Base-by-base conservation (phyloP, 2,113 vertebrate species). In the Telmatochromis sp. region DNA sequence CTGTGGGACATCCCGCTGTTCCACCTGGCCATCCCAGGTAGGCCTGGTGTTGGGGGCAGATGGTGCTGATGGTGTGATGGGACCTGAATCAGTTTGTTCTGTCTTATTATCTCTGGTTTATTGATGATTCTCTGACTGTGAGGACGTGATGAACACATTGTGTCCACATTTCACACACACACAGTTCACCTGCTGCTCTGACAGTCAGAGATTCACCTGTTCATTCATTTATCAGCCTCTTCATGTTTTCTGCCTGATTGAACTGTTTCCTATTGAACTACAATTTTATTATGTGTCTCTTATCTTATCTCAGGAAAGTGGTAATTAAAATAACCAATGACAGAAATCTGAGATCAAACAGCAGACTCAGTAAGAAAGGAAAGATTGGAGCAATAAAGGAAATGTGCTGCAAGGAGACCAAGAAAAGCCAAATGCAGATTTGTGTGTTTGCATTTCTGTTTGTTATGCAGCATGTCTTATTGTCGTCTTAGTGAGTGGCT, bases 21-120 rank as follows among this genome's bases (percentile, higher is more conserved):
- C 91, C 96, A 97, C 68, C 92, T 99, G 87, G 96, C 98, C 87
- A 97, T 99, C 92, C 98, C 98, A 82, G 98, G 98, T 99, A 97
- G 50, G 87, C 60, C 60, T 80, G 31, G 40, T 47, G 40, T 73
- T 45, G 21, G 14, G 68, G 9, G 7, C 3, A 45, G 21, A 19
- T 4, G 47, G 8, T 45, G 28, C 4, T 17, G 51, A 40, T 83
- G 13, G 17, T 19, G 55, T 7, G 45, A 2, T 7, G 42, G 40
- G 40, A 28, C 23, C 21, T 42, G n/a, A 40, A 71, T 23, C n/a
- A 40, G 5, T 71, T 42, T 71, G 7, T 75, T 75, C 68, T 26
- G 4, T 75, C 40, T 75, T 26, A 45, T 42, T 73, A 21, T 42
- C 2, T 45, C n/a, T 23, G n/a, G 37, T 71, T 26, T 11, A 47